Base-by-base conservation (phyloP, 2,888 invertebrate genomes). In the Himalopsyche tibetana region DNA sequence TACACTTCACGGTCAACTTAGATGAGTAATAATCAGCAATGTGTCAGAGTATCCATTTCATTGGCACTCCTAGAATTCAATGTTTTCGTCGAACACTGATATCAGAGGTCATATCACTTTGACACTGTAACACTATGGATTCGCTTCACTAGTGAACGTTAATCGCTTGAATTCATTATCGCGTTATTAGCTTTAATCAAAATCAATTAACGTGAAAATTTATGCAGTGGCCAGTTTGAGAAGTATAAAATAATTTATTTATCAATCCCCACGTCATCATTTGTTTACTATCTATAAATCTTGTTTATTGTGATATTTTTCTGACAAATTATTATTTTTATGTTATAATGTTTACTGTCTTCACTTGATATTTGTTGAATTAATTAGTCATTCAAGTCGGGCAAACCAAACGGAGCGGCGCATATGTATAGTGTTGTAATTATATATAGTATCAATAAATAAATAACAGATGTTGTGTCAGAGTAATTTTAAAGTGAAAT, bases 1-100 rank as follows among this genome's bases (percentile, higher is more conserved):
- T 63, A 63, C 63, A 63, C 63, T 63, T 63, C 63, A 63, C 63
- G 63, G 63, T 63, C 63, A 63, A 63, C 19, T 6, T 19, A 19
- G 6, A 63, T 63, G 28, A 19, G 28, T 19, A 63, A 63, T 19
- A 63, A 63, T 63, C 63, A 63, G 8, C 19, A 19, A 28, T n/a
- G 63, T 63, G 63, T 19, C 63, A 5, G 28, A 19, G 63, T 63
- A 63, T 19, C 63, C 2, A 63, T 63, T 19, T 63, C 63, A 63
- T 63, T 63, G 63, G 8, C 19, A 63, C 19, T 63, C 19, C 63
- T 63, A 63, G 19, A 63, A 63, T 63, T 63, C 63, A 63, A 63
- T 63, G 63, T 63, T 63, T 63, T 63, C 63, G 19, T 63, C 63
- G 6, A 63, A 63, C 63, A 63, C 63, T 63, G 63, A 63, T 63